Percentiles rank a stretch among this genome's conserved stretches.
Conservation (phyloP, 1,140 invertebrate genomes). For the Psilanteris sp. region DNA sequence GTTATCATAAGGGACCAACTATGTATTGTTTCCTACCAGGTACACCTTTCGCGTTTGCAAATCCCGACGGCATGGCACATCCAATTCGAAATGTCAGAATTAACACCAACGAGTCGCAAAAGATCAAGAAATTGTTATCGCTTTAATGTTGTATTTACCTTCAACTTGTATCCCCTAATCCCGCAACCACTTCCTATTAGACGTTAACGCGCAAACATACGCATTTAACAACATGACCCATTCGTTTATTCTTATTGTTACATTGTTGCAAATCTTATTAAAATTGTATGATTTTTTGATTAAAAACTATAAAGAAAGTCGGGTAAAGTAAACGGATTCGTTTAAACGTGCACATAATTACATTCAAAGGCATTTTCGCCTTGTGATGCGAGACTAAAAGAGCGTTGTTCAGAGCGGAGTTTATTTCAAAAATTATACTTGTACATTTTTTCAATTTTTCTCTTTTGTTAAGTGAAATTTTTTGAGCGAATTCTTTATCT, state of each 20-base stretch:
- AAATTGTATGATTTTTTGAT: no score
- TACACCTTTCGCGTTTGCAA: conserved; percentile 31
- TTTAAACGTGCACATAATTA: no score
- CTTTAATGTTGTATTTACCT: conserved; percentile 15
- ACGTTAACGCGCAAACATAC: no score
- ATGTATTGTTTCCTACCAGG: conserved; percentile 43
- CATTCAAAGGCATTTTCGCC: no score
- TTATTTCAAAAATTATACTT: not conserved
- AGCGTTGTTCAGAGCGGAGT: not conserved
- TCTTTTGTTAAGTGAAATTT: conserved; percentile 14
- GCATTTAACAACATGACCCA: no score
- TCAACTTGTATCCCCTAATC: no score
- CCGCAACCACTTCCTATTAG: no score
- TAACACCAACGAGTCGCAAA: conserved; percentile 12
- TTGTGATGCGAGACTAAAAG: no score
- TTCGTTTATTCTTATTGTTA: no score
- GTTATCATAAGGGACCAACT: conserved; percentile 58
- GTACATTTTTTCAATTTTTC: conserved; percentile 2
- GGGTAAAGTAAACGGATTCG: no score
- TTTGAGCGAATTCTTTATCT: conserved; percentile 21
- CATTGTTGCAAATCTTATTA: no score
- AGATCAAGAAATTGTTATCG: conserved; percentile 16
- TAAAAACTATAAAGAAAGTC: no score
- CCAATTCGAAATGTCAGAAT: conserved; percentile 33
- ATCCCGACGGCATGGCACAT: conserved; percentile 8